These are phyloP conservation scores for Elanus axillaris DNA, from an alignment of 2,113 vertebrate genomes.

Conservation along the genomic window DNA sequence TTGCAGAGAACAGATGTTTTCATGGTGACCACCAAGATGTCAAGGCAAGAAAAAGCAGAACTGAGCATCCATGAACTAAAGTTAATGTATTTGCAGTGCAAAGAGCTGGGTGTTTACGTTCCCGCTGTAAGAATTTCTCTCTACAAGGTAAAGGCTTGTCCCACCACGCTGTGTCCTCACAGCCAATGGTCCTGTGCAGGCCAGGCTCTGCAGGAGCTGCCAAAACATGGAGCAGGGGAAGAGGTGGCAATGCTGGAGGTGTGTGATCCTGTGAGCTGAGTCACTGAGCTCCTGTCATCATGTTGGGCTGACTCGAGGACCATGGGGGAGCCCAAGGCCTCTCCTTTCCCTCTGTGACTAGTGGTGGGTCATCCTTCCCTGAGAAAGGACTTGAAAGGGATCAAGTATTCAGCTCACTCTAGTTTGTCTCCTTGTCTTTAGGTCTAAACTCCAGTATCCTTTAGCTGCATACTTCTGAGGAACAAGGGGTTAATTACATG, in stretches of 20 bases:
- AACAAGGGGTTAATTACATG: neutral
- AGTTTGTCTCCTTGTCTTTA: neutral
- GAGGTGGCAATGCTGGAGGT: rapidly evolving
- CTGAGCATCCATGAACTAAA: neutral
- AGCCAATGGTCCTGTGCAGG: rapidly evolving
- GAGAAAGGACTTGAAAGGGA: neutral
- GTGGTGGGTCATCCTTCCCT: too few species aligned
- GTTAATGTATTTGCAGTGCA: neutral
- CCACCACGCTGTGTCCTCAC: rapidly evolving
- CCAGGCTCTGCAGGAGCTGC: neutral
- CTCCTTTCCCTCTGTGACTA: neutral
- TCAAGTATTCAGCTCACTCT: neutral
- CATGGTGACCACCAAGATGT: neutral
- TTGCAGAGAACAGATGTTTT: neutral
- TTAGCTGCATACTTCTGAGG: neutral
- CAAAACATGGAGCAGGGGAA: rapidly evolving
- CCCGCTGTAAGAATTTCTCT: rapidly evolving
- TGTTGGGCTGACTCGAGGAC: rapidly evolving
- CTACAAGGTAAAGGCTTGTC: rapidly evolving
- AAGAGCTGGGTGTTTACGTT: neutral
- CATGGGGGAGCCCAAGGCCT: neutral
- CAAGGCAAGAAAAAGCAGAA: neutral
- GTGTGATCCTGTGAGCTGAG: neutral
- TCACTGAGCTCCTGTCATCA: rapidly evolving
- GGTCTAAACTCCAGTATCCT: neutral